Percentiles rank a stretch among this genome's conserved stretches.
These are phyloP conservation scores for Odontamblyopus rebecca DNA, from an alignment of 2,797 vertebrate species.

Conservation along the genomic window DNA sequence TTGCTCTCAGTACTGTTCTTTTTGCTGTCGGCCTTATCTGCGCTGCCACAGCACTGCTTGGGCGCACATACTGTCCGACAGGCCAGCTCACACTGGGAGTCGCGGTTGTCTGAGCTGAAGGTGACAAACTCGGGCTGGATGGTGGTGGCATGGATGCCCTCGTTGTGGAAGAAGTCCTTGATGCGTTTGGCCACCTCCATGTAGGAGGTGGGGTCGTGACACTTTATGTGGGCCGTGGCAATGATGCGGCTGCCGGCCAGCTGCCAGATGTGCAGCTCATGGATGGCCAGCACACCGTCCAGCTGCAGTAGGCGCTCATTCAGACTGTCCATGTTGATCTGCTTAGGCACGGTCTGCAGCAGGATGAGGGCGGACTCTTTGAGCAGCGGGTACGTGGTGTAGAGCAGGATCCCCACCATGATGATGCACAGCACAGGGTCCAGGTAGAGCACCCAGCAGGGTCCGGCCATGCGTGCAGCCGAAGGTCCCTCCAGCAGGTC, in stretches of 20 bases:
- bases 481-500: slow-evolving; percentile 29
- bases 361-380: slow-evolving; percentile 98
- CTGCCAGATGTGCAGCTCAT: slow-evolving; percentile 97
- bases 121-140: slow-evolving; percentile 97
- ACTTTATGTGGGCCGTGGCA: slow-evolving; percentile 98
- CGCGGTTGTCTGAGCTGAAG: slow-evolving; percentile 84
- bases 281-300: slow-evolving; percentile 93
- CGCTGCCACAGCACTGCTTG: slow-evolving; percentile 90
- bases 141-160: slow-evolving; percentile 97
- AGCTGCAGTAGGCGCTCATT: slow-evolving; percentile 85
- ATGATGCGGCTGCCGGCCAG: slow-evolving; percentile 97
- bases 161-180: slow-evolving; percentile 95
- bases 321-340: slow-evolving; percentile 91
- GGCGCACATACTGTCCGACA: slow-evolving; percentile 95
- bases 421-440: slow-evolving; percentile 93
- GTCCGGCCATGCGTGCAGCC: slow-evolving; percentile 70
- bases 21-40: slow-evolving; percentile 58
- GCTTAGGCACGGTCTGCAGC: slow-evolving; percentile 97
- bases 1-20: slow-evolving; percentile 64
- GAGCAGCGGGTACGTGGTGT: slow-evolving; percentile 94
- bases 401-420: slow-evolving; percentile 94
- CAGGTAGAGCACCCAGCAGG: slow-evolving; percentile 97
- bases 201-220: slow-evolving; percentile 91
- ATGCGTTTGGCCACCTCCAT: slow-evolving; percentile 98
- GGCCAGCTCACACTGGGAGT: slow-evolving; percentile 89